These are phyloP conservation scores for Diabrotica balteata DNA, from an alignment of 2,888 invertebrate genomes.

Conservation along the genomic window DNA sequence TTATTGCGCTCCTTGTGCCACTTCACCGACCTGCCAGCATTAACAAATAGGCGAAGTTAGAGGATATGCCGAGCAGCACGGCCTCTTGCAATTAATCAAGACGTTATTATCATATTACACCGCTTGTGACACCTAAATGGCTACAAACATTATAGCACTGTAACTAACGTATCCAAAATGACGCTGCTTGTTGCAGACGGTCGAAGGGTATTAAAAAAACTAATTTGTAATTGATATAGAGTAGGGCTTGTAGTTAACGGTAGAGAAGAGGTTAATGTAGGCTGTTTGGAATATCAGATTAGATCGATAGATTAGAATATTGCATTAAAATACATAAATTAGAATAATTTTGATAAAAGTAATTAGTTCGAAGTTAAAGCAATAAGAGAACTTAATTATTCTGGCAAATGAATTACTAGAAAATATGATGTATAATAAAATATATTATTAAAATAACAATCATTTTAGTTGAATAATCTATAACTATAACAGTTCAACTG, in stretches of 20 bases:
- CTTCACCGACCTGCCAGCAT: conserved; percentile 45
- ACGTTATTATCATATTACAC: conserved; percentile 56
- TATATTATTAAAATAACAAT: too few relatives aligned
- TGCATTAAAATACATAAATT: too few relatives aligned
- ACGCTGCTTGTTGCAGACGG: conserved; percentile 7
- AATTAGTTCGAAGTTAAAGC: too few relatives aligned
- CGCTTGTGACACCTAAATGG: conserved; percentile 51
- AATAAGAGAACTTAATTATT: too few relatives aligned
- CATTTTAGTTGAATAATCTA: too few relatives aligned
- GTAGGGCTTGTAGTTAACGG: neutral
- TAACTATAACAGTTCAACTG: too few relatives aligned
- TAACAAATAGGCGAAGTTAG: conserved; percentile 57
- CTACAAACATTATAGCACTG: conserved; percentile 40
- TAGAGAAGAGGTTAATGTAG: too few relatives aligned
- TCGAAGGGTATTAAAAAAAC: neutral
- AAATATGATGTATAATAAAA: too few relatives aligned
- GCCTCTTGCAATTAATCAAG: conserved; percentile 53
- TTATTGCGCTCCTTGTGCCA: conserved; percentile 26
- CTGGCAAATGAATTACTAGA: too few relatives aligned
- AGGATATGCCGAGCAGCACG: conserved; percentile 49
- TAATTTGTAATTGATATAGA: neutral
- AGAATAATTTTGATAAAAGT: too few relatives aligned
- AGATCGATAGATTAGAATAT: too few relatives aligned
- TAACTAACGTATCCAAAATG: conserved; percentile 9
- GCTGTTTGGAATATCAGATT: too few relatives aligned